Conservation (phyloP, 2,113 vertebrate species). For the Saguinus midas region DNA sequence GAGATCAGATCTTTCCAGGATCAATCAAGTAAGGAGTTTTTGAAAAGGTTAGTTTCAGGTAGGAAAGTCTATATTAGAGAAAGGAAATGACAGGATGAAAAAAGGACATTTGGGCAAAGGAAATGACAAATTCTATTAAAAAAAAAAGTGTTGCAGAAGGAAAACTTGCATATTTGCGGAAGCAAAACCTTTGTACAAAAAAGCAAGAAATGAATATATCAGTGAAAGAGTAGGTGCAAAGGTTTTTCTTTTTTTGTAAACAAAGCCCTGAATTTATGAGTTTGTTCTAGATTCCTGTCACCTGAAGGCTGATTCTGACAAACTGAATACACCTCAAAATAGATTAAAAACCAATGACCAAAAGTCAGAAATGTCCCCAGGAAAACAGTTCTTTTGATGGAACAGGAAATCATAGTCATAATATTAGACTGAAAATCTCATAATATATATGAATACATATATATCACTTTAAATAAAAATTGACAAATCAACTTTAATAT, state of each 20-base stretch:
- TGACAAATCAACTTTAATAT: background rate
- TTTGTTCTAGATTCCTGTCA: background rate
- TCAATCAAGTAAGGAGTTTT: background rate
- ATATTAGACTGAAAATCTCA: background rate
- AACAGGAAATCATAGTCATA: background rate
- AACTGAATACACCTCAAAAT: background rate
- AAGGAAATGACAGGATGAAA: background rate
- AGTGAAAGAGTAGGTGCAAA: background rate
- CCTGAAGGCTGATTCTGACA: background rate
- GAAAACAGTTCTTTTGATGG: background rate
- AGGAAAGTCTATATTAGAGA: background rate
- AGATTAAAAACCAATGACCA: background rate
- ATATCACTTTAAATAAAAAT: background rate
- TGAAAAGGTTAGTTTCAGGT: background rate
- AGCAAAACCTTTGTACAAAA: background rate
- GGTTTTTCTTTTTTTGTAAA: background rate
- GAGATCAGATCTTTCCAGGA: background rate
- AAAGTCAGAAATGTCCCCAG: background rate
- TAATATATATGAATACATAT: background rate
- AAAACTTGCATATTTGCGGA: background rate
- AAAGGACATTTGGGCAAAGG: background rate
- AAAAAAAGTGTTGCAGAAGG: background rate
- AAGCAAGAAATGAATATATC: background rate
- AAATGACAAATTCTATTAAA: background rate
- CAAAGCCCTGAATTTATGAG: background rate